Evolutionary conservation across 2,113 vertebrate species (phyloP).

Genomic region (Menidia beryllina): DNA sequence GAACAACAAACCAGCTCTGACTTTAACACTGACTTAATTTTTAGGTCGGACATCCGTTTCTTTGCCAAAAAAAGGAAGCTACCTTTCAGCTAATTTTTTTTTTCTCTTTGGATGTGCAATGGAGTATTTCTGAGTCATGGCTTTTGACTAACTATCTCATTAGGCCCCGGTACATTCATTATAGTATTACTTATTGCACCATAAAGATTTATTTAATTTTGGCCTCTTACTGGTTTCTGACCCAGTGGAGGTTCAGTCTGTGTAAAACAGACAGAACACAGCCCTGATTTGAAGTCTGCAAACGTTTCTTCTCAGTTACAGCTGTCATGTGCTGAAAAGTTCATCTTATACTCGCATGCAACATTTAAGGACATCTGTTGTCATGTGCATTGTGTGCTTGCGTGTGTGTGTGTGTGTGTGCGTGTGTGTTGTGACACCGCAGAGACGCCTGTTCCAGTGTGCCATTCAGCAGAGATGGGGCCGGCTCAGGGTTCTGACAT

Average conservation of each 20-base stretch:
- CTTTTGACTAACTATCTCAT: slow-evolving; percentile 60
- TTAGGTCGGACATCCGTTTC: neutral
- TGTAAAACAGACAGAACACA: slow-evolving; percentile 5
- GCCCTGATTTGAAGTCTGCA: slow-evolving; percentile 1
- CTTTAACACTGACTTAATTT: slow-evolving; percentile 13
- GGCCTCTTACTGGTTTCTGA: slow-evolving; percentile 15
- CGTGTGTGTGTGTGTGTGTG: slow-evolving; percentile 12
- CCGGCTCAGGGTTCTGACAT: slow-evolving; percentile 70
- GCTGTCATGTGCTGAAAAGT: slow-evolving; percentile 11
- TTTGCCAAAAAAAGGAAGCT: slow-evolving; percentile 2
- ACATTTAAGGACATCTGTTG: slow-evolving; percentile 10
- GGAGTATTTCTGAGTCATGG: slow-evolving; percentile 45
- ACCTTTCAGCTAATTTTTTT: slow-evolving; percentile 6
- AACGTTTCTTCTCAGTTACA: slow-evolving; percentile 11
- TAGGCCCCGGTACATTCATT: slow-evolving; percentile 44
- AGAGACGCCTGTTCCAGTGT: slow-evolving; percentile 73
- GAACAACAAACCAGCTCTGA: neutral
- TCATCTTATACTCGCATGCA: slow-evolving; percentile 16
- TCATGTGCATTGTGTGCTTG: slow-evolving; percentile 2
- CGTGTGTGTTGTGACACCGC: slow-evolving; percentile 23
- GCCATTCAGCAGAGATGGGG: slow-evolving; percentile 55
- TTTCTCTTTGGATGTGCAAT: slow-evolving; percentile 10
- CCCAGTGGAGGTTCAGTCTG: slow-evolving; percentile 2
- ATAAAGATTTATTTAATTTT: slow-evolving; percentile 50
- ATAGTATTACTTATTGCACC: slow-evolving; percentile 38